Conservation (phyloP, 2,797 vertebrate genomes). For the Psittacula echo region DNA sequence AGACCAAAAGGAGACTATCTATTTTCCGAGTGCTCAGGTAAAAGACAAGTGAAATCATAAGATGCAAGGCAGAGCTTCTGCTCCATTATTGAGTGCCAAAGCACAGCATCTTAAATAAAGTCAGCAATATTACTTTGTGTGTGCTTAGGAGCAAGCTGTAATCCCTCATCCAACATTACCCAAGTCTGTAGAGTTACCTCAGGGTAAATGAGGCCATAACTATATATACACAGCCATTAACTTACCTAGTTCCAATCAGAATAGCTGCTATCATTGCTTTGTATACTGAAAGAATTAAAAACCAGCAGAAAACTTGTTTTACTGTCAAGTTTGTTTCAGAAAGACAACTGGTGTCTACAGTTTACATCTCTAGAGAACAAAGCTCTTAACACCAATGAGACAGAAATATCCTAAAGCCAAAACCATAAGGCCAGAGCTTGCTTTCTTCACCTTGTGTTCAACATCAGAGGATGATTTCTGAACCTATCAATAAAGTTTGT, state of each 20-base stretch:
- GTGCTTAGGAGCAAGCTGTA: background rate
- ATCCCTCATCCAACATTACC: background rate
- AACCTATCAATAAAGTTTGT: background rate
- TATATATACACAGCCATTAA: background rate
- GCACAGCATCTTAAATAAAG: background rate
- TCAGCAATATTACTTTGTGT: background rate
- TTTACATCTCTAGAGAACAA: background rate
- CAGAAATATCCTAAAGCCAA: background rate
- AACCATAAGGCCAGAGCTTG: background rate
- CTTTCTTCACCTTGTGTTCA: background rate
- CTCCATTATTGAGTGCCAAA: background rate
- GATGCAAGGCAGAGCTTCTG: background rate
- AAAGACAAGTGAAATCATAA: background rate
- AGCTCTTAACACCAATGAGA: accelerated
- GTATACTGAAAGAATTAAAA: background rate
- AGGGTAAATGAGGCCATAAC: background rate
- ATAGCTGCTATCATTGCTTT: background rate
- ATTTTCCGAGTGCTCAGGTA: background rate
- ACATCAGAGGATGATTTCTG: background rate
- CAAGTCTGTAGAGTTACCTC: background rate
- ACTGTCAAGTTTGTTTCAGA: background rate
- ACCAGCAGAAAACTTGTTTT: background rate
- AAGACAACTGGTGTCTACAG: background rate
- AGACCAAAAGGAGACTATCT: background rate
- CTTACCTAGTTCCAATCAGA: background rate